Evolutionary conservation across 2,888 invertebrate species (phyloP).

Genomic region (Folsomia manolachei): DNA sequence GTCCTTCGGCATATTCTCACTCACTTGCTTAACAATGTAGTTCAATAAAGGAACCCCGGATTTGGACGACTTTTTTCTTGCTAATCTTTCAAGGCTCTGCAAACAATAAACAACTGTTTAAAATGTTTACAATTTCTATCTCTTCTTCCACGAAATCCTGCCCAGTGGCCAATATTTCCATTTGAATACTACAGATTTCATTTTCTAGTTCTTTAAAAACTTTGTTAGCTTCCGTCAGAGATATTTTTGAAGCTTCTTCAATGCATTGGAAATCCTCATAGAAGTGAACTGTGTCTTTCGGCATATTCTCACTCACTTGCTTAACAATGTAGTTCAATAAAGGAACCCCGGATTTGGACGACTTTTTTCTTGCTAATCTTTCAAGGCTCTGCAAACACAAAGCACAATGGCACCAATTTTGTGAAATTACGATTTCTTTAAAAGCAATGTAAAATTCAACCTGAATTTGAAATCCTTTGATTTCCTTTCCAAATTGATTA

Average conservation of each 20-base stretch:
- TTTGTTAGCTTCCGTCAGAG: conserved; percentile 5
- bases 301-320: conserved; percentile 12
- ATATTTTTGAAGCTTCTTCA: conserved; percentile 19
- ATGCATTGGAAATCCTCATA: conserved; percentile 21
- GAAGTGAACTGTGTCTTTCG: conserved; percentile 17
- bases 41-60: conserved; percentile 3
- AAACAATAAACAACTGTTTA: too few species aligned
- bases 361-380: conserved; percentile 18
- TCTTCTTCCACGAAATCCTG: background rate
- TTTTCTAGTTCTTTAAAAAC: background rate
- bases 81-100: conserved; percentile 22
- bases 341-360: background rate
- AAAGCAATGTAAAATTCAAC: conserved; percentile 1
- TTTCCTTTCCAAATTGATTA: conserved; percentile 10
- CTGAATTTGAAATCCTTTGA: conserved; percentile 32
- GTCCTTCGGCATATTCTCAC: conserved; percentile 2
- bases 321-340: conserved; percentile 27
- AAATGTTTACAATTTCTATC: too few species aligned
- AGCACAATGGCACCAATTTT: too few species aligned
- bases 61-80: conserved; percentile 15
- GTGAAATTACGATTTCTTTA: background rate
- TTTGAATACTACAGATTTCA: background rate
- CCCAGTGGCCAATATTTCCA: conserved; percentile 4
- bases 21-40: conserved; percentile 26
- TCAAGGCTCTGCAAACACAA: conserved; percentile 26